phyloP scores from a whole-genome alignment of 2,797 vertebrate species.

The Psittacula echo region DNA sequence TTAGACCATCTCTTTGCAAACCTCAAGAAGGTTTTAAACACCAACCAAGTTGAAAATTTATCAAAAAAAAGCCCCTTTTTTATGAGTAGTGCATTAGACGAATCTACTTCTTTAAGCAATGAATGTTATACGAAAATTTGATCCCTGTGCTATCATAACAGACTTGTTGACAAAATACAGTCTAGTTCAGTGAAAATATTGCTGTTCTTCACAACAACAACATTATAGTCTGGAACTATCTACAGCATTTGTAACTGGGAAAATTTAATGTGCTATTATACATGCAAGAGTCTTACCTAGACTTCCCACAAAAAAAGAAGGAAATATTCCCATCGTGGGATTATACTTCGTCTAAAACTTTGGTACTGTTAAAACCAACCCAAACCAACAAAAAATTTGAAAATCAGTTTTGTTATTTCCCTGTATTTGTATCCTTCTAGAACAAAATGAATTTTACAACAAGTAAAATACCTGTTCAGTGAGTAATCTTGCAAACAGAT shows the following conservation, averaged over 20 bases:
- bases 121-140: neutral
- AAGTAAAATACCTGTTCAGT: neutral
- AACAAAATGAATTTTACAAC: neutral
- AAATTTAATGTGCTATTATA: neutral
- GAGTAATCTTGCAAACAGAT: neutral
- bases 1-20: neutral
- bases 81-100: neutral
- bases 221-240: neutral
- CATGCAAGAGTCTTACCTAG: neutral
- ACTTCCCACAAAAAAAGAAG: neutral
- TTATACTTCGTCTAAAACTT: neutral
- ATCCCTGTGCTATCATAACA: neutral
- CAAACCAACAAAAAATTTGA: neutral
- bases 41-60: neutral
- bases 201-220: neutral
- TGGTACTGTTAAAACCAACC: neutral
- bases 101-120: neutral
- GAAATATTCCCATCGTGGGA: neutral
- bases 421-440: neutral
- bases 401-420: neutral
- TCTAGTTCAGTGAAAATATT: neutral
- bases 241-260: neutral
- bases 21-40: neutral
- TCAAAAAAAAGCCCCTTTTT: neutral
- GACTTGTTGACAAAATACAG: neutral